Base-by-base conservation (phyloP, 2,113 vertebrate species). In the Poeciliopsis occidentalis region DNA sequence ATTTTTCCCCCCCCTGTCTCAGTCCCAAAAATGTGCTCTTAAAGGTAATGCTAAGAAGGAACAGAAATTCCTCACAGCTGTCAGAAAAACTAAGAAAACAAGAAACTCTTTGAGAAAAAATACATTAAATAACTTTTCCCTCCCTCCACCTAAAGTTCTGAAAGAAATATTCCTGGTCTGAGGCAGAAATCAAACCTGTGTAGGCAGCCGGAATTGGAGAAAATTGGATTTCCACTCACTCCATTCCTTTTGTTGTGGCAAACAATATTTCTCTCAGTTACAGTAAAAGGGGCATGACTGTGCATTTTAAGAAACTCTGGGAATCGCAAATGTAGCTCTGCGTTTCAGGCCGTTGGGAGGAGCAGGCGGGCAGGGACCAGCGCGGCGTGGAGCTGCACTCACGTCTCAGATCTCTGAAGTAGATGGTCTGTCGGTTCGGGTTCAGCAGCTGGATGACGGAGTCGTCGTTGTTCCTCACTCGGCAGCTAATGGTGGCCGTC, bases 361-460 rank as follows among this genome's bases (percentile, higher is more conserved):
- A 10, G 10, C 10, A 37, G 31, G 31, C 6, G 6, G 31, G 29
- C 2, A 29, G 29, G 29, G 29, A 29, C 29, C 29, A 29, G 29
- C 2, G 29, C 29, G 29, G 29, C 30, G 34, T 0, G 34, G 10
- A 37, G 34, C 34, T 3, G 65, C 69, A 97, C 97, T 97, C 92
- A 99, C 97, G 97, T 89, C 97, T 94, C 87, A 98, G 95, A 60
- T 99, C 94, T 90, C 64, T 94, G 88, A 95, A 95, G 81, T 98
- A 99, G 92, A 99, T 99, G 64, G 98, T 99, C 92, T 95, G 94
- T 85, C 98, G 95, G 95, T 98, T 99, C 92, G 98, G 98, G 91
- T 99, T 99, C 89, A 99, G 96, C 12, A 99, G 96, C 87, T 99
- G 98, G 85, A 99, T 99, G 90, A 99, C 98, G 0, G 98, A 99